A percentile compares a stretch with the other conserved stretches of the same genome.
Conservation (phyloP, 1,140 invertebrate species). For the Lordiphosa stackelbergi region DNA sequence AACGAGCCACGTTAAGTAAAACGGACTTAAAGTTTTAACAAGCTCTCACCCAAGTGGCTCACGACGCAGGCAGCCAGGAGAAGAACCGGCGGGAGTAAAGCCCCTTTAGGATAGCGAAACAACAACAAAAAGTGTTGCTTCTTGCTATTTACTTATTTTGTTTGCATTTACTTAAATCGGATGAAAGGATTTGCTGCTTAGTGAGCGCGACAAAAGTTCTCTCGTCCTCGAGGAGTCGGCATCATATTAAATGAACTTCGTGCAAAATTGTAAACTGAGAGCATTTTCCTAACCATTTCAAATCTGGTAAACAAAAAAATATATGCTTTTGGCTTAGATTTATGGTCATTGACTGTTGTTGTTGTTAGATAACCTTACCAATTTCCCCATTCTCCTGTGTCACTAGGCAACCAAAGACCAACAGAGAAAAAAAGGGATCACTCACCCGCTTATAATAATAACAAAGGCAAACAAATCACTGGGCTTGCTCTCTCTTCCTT, state of each 20-base stretch:
- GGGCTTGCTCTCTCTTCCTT: slow-evolving; percentile 24
- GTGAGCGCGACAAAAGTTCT: slow-evolving; percentile 53
- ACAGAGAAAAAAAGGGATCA: slow-evolving; percentile 45
- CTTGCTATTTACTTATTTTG: slow-evolving; percentile 75
- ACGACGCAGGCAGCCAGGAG: slow-evolving; percentile 10
- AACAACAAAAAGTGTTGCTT: slow-evolving; percentile 53
- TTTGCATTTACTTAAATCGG: slow-evolving; percentile 75
- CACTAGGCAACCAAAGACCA: slow-evolving; percentile 40
- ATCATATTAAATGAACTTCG: slow-evolving; percentile 43
- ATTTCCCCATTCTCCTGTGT: slow-evolving; percentile 20
- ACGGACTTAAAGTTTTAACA: slow-evolving; percentile 75
- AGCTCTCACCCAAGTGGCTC: slow-evolving; percentile 59
- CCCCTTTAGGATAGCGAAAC: slow-evolving; percentile 32
- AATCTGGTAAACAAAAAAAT: slow-evolving; percentile 20
- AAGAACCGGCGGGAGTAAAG: slow-evolving; percentile 20
- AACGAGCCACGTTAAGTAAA: slow-evolving; percentile 69
- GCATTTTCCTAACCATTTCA: slow-evolving; percentile 18
- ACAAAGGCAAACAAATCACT: slow-evolving; percentile 69
- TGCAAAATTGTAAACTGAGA: slow-evolving; percentile 39
- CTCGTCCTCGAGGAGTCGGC: slow-evolving; percentile 2
- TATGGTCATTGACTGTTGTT: slow-evolving; percentile 49
- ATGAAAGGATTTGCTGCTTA: slow-evolving; percentile 75
- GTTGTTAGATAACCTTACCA: slow-evolving; percentile 46
- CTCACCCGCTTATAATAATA: slow-evolving; percentile 68
- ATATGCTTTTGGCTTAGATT: slow-evolving; percentile 36